These are phyloP conservation scores for Corvus hawaiiensis DNA, from an alignment of 2,113 vertebrate species.

Conservation along the genomic window DNA sequence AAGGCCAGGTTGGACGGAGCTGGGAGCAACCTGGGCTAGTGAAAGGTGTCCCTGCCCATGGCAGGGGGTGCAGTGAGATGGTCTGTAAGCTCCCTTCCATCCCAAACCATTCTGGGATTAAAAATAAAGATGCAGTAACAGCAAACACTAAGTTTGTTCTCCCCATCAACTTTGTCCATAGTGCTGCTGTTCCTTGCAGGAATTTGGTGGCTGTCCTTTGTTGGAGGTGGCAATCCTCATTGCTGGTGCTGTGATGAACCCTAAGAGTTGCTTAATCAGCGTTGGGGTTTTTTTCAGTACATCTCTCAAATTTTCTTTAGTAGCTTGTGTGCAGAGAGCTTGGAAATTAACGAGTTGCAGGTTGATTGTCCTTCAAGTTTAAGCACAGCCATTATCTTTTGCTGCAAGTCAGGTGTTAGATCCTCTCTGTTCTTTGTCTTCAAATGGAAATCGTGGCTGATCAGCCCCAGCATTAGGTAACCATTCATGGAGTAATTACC, in stretches of 20 bases:
- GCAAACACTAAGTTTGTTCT: background rate
- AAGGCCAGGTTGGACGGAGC: background rate
- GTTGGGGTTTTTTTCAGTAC: background rate
- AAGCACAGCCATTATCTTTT: background rate
- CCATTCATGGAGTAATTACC: background rate
- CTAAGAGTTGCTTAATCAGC: background rate
- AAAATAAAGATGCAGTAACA: background rate
- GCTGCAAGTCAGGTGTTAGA: background rate
- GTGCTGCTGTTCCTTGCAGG: background rate
- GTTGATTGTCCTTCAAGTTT: background rate
- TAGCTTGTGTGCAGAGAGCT: background rate
- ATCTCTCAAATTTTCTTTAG: background rate
- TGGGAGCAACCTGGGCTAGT: background rate
- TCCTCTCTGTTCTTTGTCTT: background rate
- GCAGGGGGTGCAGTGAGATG: background rate
- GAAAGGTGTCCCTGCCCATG: background rate
- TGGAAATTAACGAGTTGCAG: background rate
- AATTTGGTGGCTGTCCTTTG: background rate
- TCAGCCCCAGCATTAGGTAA: background rate
- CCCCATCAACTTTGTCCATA: background rate
- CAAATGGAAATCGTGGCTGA: background rate
- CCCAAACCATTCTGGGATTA: background rate
- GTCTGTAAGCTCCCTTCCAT: background rate
- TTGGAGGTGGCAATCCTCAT: background rate
- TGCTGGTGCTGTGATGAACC: background rate